Conservation (phyloP, 2,113 vertebrate species). For the Bufo bufo region DNA sequence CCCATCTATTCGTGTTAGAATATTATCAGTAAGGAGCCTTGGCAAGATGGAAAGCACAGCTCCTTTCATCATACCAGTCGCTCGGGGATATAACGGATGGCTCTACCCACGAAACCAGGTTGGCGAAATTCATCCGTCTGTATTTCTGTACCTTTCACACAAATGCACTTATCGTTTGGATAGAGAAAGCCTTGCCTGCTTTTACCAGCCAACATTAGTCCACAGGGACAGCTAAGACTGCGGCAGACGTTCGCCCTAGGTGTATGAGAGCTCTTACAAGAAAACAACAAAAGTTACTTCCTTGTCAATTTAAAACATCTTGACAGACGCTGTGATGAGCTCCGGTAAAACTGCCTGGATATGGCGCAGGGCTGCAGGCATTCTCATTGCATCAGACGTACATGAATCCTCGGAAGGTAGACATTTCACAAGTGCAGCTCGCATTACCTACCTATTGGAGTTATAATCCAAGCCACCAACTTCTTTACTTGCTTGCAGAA, state of each 20-base stretch:
- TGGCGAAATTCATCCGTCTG: not conserved
- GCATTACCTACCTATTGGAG: conserved; percentile 86
- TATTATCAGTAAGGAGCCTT: not conserved
- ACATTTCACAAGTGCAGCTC: not conserved
- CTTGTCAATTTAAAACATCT: not conserved
- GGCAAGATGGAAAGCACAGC: not conserved
- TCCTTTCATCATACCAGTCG: not conserved
- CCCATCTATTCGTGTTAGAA: not conserved
- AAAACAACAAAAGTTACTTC: not conserved
- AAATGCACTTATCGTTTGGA: not conserved
- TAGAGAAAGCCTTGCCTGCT: not conserved
- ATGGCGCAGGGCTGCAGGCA: not conserved
- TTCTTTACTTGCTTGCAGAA: conserved; percentile 97
- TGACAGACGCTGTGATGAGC: not conserved
- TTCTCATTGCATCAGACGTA: not conserved
- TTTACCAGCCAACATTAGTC: not conserved
- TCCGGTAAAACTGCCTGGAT: not conserved
- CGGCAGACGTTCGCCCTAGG: not conserved
- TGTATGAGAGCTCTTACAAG: not conserved
- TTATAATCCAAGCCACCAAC: conserved; percentile 96
- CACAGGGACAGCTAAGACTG: not conserved
- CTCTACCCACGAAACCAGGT: not conserved
- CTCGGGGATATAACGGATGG: not conserved
- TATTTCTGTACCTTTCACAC: not conserved
- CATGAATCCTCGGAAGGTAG: not conserved